phyloP scores from a whole-genome alignment of 2,113 vertebrate species.

The Psilopsiagon aymara region DNA sequence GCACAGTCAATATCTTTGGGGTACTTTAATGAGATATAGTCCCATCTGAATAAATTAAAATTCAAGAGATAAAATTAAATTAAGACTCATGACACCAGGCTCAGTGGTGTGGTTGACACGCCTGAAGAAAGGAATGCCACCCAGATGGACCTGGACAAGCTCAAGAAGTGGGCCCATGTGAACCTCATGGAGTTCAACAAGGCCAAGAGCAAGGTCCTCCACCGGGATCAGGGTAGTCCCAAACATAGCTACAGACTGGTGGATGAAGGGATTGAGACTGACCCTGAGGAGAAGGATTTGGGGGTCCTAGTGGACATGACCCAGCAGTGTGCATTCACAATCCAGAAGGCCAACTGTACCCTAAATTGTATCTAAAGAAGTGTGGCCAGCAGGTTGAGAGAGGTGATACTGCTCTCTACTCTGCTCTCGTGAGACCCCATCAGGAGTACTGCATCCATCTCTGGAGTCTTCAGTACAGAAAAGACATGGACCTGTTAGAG shows the following conservation, averaged over 20 bases:
- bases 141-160: background rate
- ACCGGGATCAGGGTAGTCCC: rapidly evolving
- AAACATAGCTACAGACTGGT: background rate
- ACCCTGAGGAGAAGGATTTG: background rate
- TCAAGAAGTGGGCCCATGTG: background rate
- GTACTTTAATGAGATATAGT: background rate
- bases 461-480: background rate
- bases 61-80: background rate
- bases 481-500: background rate
- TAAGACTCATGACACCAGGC: background rate
- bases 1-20: background rate
- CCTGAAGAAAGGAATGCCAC: background rate
- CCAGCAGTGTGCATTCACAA: rapidly evolving
- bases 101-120: background rate
- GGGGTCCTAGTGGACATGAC: background rate
- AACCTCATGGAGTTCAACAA: background rate
- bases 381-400: rapidly evolving
- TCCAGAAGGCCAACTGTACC: background rate
- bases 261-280: background rate
- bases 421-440: background rate
- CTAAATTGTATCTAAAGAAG: background rate
- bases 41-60: background rate
- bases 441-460: background rate
- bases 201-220: background rate
- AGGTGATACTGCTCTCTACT: background rate